Evolutionary conservation across 2,888 invertebrate genomes (phyloP).

Genomic region (Phanerotoma sp.): DNA sequence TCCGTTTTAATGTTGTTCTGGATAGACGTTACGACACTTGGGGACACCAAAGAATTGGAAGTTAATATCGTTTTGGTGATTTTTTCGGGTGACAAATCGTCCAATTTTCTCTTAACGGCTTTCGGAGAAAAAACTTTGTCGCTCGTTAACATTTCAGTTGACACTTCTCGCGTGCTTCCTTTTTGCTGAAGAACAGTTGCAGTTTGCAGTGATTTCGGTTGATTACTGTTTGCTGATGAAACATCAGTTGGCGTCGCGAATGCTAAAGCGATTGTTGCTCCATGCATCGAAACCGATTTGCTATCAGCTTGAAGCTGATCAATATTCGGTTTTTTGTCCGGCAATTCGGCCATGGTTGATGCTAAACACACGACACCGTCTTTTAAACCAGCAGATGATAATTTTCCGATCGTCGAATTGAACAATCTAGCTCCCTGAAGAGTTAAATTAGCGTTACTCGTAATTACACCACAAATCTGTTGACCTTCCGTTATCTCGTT

Average conservation of each 20-base stretch:
- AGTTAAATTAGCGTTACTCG: constrained; percentile 51
- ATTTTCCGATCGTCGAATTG: constrained; percentile 50
- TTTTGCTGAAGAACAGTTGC: constrained; percentile 26
- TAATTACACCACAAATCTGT: constrained; percentile 53
- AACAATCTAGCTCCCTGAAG: constrained; percentile 49
- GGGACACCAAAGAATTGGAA: constrained; percentile 37
- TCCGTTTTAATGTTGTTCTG: constrained; percentile 48
- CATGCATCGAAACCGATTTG: constrained; percentile 42
- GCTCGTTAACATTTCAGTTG: constrained; percentile 39
- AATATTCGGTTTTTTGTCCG: constrained; percentile 42
- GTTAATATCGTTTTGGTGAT: constrained; percentile 36
- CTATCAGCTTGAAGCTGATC: constrained; percentile 38
- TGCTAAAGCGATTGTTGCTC: constrained; percentile 49
- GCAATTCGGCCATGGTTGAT: constrained; percentile 33
- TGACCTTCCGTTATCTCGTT: constrained; percentile 44
- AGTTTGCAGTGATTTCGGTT: constrained; percentile 23
- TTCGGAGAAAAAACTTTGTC: constrained; percentile 50
- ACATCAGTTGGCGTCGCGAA: constrained; percentile 45
- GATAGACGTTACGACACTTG: constrained; percentile 38
- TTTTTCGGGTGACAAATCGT: constrained; percentile 38
- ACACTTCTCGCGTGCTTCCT: constrained; percentile 43
- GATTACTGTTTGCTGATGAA: constrained; percentile 38
- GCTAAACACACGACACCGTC: constrained; percentile 49
- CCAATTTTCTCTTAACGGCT: constrained; percentile 51
- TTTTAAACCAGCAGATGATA: constrained; percentile 32